Percentiles rank a stretch among this genome's conserved stretches.
Conservation (phyloP, 2,888 invertebrate genomes). For the Punctoribates punctum region DNA sequence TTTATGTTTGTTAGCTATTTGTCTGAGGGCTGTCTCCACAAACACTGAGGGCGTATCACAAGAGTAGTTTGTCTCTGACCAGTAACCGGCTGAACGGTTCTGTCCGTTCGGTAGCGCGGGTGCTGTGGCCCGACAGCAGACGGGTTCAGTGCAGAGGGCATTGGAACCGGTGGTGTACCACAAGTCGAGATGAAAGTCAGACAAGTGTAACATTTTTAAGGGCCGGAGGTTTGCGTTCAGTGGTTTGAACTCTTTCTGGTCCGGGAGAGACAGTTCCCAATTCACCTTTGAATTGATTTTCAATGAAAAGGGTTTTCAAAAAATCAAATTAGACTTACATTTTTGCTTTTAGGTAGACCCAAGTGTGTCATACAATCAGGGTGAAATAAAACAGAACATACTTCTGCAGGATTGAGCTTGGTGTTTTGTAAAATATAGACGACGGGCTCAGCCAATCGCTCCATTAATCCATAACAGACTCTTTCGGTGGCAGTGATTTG, state of each 20-base stretch:
- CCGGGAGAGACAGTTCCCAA: constrained; percentile 39
- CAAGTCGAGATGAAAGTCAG: constrained; percentile 76
- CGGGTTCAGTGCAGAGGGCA: constrained; percentile 68
- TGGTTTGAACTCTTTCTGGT: background rate
- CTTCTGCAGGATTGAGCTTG: background rate
- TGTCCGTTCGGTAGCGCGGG: background rate
- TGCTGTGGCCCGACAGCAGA: constrained; percentile 65
- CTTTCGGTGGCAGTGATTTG: background rate
- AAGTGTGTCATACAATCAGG: constrained; percentile 29
- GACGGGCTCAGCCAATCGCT: constrained; percentile 3
- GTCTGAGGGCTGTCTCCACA: constrained; percentile 64
- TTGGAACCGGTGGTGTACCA: constrained; percentile 65
- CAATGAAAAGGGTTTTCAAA: too few species aligned
- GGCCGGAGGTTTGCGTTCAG: background rate
- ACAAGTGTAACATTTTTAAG: constrained; percentile 61
- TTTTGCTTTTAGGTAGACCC: background rate
- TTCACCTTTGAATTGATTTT: too few species aligned
- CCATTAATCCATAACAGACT: constrained; percentile 21
- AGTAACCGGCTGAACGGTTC: constrained; percentile 63
- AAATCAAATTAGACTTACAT: constrained; percentile 4
- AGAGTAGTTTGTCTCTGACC: constrained; percentile 80
- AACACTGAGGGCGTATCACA: constrained; percentile 73
- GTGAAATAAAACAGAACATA: constrained; percentile 22
- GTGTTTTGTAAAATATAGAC: constrained; percentile 28
- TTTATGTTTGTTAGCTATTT: constrained; percentile 60